Conservation (phyloP, 2,888 invertebrate genomes). For the Phaonia tiefii region DNA sequence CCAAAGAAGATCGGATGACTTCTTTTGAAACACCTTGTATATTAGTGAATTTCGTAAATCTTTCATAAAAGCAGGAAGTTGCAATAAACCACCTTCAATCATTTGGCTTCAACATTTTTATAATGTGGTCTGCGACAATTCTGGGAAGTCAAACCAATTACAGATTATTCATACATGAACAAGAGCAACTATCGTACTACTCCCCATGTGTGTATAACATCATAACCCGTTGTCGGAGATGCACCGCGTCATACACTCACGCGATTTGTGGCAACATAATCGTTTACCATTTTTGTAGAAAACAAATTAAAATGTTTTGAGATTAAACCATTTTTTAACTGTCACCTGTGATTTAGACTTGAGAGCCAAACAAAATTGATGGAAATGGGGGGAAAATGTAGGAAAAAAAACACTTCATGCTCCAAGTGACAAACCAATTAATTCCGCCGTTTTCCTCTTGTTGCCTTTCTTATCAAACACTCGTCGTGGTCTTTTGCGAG, state of each 20-base stretch:
- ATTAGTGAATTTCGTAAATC: too few species aligned
- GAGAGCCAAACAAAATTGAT: neutral
- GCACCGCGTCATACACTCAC: neutral
- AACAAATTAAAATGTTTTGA: constrained; percentile 43
- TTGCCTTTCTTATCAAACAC: neutral
- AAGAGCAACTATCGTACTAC: too few species aligned
- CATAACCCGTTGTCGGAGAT: neutral
- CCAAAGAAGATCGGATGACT: too few species aligned
- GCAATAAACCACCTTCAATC: too few species aligned
- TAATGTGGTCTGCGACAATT: too few species aligned
- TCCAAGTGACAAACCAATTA: constrained; percentile 60
- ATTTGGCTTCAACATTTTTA: too few species aligned
- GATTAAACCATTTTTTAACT: constrained; percentile 7
- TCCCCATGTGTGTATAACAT: neutral
- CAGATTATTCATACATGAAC: neutral
- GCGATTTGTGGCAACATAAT: neutral
- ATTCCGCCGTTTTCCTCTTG: constrained; percentile 46
- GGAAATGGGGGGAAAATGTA: neutral
- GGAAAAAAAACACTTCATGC: constrained; percentile 48
- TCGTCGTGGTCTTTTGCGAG: neutral
- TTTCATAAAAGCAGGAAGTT: too few species aligned
- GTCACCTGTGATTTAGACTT: constrained; percentile 33
- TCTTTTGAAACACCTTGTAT: too few species aligned
- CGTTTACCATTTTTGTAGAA: constrained; percentile 17
- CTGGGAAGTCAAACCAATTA: constrained; percentile 12